Conservation (phyloP, 2,888 invertebrate genomes). For the Cyclophora albipunctata region DNA sequence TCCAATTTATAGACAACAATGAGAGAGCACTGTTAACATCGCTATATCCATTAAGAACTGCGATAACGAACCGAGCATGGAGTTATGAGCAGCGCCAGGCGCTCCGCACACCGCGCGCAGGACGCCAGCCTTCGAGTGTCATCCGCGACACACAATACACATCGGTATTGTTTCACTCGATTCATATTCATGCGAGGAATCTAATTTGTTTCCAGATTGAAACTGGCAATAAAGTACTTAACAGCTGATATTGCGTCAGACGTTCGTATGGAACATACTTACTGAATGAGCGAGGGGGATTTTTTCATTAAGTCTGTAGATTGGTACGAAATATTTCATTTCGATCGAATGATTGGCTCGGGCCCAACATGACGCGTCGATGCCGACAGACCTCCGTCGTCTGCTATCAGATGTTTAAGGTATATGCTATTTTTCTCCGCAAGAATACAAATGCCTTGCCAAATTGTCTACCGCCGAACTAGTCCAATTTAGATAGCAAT, state of each 20-base stretch:
- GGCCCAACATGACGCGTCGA: slow-evolving; percentile 52
- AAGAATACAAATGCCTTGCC: slow-evolving; percentile 74
- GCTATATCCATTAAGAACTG: slow-evolving; percentile 41
- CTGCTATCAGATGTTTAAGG: slow-evolving; percentile 66
- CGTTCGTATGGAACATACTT: slow-evolving; percentile 23
- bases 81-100: not conserved
- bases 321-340: slow-evolving; percentile 59
- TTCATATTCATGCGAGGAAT: slow-evolving; percentile 22
- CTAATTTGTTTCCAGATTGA: slow-evolving; percentile 23
- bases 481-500: slow-evolving; percentile 74
- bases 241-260: slow-evolving; percentile 19
- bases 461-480: slow-evolving; percentile 72
- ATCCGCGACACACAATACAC: not conserved
- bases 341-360: slow-evolving; percentile 62
- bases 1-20: slow-evolving; percentile 62
- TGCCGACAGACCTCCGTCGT: slow-evolving; percentile 52
- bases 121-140: slow-evolving; percentile 1
- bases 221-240: slow-evolving; percentile 24
- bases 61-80: slow-evolving; percentile 20
- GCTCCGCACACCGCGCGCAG: not conserved
- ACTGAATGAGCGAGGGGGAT: slow-evolving; percentile 40
- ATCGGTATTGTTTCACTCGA: slow-evolving; percentile 11
- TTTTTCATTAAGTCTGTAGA: slow-evolving; percentile 53
- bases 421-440: slow-evolving; percentile 70
- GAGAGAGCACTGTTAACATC: slow-evolving; percentile 53